Evolutionary conservation across 2,888 invertebrate species (phyloP).

Genomic region (Troilus luridus): DNA sequence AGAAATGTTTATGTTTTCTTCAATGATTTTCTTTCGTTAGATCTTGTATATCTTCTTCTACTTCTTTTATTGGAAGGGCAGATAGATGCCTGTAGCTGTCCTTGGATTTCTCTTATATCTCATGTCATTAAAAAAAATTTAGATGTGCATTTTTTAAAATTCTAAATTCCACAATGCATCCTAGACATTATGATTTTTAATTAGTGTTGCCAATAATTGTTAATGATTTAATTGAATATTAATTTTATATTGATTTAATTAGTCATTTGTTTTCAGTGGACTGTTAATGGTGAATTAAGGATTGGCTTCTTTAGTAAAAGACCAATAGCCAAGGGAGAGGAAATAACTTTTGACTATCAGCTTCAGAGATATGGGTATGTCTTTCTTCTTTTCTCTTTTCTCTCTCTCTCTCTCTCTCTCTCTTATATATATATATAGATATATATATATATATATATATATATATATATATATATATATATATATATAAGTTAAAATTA

Average conservation of each 20-base stretch:
- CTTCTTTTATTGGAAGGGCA: too few relatives aligned
- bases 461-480: too few relatives aligned
- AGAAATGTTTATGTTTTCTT: too few relatives aligned
- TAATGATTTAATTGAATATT: neutral
- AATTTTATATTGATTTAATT: neutral
- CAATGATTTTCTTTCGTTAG: too few relatives aligned
- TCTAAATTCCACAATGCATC: too few relatives aligned
- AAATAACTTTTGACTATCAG: constrained; percentile 98
- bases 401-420: neutral
- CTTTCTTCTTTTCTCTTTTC: constrained; percentile 61
- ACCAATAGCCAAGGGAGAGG: constrained; percentile 88
- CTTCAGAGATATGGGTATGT: constrained; percentile 95
- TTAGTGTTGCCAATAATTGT: neutral
- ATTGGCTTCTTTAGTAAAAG: constrained; percentile 97
- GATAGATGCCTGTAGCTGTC: too few relatives aligned
- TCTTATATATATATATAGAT: neutral
- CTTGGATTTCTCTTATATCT: too few relatives aligned
- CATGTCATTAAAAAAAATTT: too few relatives aligned
- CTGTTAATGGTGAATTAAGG: constrained; percentile 90
- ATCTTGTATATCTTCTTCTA: too few relatives aligned
- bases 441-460: neutral
- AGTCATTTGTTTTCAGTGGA: constrained; percentile 75
- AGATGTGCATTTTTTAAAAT: too few relatives aligned
- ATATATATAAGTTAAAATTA: too few relatives aligned
- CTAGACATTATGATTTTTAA: too few relatives aligned